Base-by-base conservation (phyloP, 2,888 invertebrate genomes). In the Scaptomyza parva region DNA sequence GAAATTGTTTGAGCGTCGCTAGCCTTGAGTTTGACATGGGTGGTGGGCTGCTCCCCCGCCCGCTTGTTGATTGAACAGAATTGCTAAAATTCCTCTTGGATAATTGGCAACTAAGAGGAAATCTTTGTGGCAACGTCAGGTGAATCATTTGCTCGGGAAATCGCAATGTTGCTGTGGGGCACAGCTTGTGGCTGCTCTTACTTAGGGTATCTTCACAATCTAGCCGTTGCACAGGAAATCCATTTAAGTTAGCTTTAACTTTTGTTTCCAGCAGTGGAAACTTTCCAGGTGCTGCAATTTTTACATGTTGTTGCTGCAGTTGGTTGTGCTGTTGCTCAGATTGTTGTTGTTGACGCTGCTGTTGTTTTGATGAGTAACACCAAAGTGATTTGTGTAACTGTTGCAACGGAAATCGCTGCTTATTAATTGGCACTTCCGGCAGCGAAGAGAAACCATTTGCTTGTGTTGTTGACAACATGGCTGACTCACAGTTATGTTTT, bases 401-500 rank as follows among this genome's bases (percentile, higher is more conserved):
- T 24, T 35, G 61, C 59, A 76, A 44, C 76, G 82, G 82, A 83
- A 83, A 83, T 51, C 47, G 84, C 41, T 55, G 53, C 51, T 37
- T 62, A 58, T 59, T 59, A 22, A 47, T 43, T 30, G 70, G 63
- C 81, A 80, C 60, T 86, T 86, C 80, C 87, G 80, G 64, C 52
- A 33, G 33, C 51, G 26, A 4, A 43, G 20, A 8, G 33, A 48
- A 45, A 17, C 53, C 50, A 59, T 51, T 78, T 44, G 22, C 41
- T 51, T 59, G 66, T 40, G 54, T 11, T 47, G 60, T 59, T 65
- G 71, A 39, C 64, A 48, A 52, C 74, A 70, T 57, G 52, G 63
- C 65, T 77, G 88, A 85, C 33, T 82, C 88, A 87, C 48, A 47
- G 18, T 28, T 66, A 59, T 78, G 75, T 54, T 68, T 70, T 63